Conservation (phyloP, 2,888 invertebrate genomes). For the Drosophila setosimentum region DNA sequence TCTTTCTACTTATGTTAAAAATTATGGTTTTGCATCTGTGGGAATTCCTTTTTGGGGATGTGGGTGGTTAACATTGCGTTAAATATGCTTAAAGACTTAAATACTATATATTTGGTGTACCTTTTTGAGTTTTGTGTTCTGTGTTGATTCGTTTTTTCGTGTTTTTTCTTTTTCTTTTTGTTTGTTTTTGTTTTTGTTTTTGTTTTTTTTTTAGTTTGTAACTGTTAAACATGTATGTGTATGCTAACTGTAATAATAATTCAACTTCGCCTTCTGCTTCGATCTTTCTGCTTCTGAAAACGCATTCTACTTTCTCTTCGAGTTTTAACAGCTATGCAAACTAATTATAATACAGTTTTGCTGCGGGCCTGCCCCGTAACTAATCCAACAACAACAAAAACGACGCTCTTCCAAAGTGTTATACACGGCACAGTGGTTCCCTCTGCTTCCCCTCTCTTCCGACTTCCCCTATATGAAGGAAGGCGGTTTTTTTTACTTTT, state of each 20-base stretch:
- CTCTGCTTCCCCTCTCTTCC: slow-evolving; percentile 27
- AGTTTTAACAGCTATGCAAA: slow-evolving; percentile 48
- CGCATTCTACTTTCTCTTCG: slow-evolving; percentile 40
- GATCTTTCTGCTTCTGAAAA: background rate
- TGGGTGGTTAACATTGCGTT: slow-evolving; percentile 55
- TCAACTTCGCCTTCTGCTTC: slow-evolving; percentile 9
- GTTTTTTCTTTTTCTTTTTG: slow-evolving; percentile 10
- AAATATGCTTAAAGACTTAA: slow-evolving; percentile 80
- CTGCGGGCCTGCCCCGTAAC: slow-evolving; percentile 30
- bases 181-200: slow-evolving; percentile 15
- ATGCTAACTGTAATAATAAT: slow-evolving; percentile 53
- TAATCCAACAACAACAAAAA: slow-evolving; percentile 30
- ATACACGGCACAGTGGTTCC: slow-evolving; percentile 83
- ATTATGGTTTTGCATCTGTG: slow-evolving; percentile 38
- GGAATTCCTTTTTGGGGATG: slow-evolving; percentile 8
- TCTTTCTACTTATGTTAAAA: slow-evolving; percentile 50
- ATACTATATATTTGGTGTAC: slow-evolving; percentile 83
- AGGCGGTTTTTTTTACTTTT: background rate
- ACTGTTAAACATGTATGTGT: slow-evolving; percentile 54
- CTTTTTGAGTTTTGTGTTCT: slow-evolving; percentile 83
- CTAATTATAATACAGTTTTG: slow-evolving; percentile 75
- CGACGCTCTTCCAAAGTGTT: slow-evolving; percentile 76
- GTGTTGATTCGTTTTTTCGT: slow-evolving; percentile 31
- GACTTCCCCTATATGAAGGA: background rate
- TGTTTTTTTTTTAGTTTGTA: slow-evolving; percentile 53